phyloP scores from a whole-genome alignment of 2,888 invertebrate genomes.

The Melieria crassipennis region DNA sequence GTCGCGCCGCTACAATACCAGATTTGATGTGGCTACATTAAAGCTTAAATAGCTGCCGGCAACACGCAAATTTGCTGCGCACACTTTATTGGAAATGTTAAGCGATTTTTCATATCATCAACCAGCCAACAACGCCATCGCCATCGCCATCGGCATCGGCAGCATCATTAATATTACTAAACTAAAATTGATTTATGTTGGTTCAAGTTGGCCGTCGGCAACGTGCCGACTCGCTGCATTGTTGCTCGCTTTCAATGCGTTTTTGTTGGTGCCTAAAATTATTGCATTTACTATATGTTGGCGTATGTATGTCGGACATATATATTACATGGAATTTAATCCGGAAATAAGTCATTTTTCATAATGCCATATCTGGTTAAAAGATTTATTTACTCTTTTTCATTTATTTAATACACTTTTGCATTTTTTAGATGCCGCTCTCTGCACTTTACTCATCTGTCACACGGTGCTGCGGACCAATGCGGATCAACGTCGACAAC shows the following conservation, averaged over 20 bases:
- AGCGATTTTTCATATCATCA: no score
- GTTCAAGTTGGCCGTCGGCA: neutral
- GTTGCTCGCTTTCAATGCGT: neutral
- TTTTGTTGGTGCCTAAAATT: neutral
- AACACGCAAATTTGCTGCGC: no score
- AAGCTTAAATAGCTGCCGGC: no score
- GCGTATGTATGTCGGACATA: neutral
- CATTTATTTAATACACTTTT: no score
- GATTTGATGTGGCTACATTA: no score
- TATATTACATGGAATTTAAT: slow-evolving; percentile 10
- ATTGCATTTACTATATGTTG: neutral
- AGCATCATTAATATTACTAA: slow-evolving; percentile 15
- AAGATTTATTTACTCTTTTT: no score
- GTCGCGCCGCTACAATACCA: no score
- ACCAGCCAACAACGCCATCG: neutral
- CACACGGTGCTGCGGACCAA: no score
- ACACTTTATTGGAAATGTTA: no score
- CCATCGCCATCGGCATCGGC: slow-evolving; percentile 3
- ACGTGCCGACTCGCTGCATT: slow-evolving; percentile 17
- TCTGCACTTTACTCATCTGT: no score
- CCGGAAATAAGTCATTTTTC: slow-evolving; percentile 40
- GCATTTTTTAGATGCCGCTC: no score
- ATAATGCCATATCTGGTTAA: slow-evolving; percentile 21
- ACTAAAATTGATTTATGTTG: slow-evolving; percentile 20
- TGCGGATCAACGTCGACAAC: no score